Evolutionary conservation across 2,888 invertebrate genomes (phyloP).

Genomic region (Malthinus flaveolus): DNA sequence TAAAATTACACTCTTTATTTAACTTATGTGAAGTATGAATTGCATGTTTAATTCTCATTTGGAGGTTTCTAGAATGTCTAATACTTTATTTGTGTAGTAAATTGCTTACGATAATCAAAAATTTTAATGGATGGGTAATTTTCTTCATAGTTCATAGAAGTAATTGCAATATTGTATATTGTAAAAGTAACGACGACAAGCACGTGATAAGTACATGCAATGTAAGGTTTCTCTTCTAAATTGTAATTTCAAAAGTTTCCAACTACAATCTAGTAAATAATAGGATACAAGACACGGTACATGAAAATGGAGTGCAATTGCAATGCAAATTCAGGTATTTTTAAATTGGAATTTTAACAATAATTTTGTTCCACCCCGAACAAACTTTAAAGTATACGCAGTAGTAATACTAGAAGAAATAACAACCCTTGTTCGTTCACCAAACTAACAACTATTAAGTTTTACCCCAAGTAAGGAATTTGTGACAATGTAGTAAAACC

Average conservation of each 20-base stretch:
- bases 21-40: no score
- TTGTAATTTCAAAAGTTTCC: neutral
- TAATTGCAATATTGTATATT: no score
- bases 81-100: no score
- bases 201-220: no score
- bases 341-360: conserved; percentile 5
- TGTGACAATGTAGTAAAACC: conserved; percentile 28
- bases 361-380: neutral
- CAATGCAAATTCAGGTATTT: conserved; percentile 1
- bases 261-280: neutral
- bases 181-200: no score
- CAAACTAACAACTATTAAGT: conserved; percentile 20
- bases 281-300: neutral
- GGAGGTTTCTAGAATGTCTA: no score
- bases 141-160: no score
- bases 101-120: no score
- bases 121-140: no score
- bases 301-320: neutral
- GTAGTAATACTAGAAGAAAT: conserved; percentile 5
- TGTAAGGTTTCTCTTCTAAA: no score
- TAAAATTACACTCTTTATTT: no score
- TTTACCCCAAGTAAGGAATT: conserved; percentile 23
- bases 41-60: no score
- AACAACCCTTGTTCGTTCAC: conserved; percentile 9
- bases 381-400: neutral